Conservation (phyloP, 2,797 vertebrate species). For the Neosilurus mollespiculum region DNA sequence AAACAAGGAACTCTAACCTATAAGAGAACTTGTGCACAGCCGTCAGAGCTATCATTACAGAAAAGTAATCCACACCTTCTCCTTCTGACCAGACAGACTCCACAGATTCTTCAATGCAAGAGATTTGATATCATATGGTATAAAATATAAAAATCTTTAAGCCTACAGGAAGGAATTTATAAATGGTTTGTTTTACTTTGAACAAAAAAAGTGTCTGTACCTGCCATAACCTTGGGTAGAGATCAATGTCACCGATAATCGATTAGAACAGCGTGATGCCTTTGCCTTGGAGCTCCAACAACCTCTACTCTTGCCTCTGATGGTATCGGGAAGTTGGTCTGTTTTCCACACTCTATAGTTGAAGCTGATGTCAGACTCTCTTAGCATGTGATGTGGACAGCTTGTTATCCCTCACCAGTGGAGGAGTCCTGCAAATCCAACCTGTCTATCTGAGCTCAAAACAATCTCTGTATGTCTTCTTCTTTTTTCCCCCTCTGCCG, state of each 20-base stretch:
- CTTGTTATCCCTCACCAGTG: constrained; percentile 28
- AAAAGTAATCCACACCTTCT: not conserved
- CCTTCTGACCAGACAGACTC: not conserved
- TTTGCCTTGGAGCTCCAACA: not conserved
- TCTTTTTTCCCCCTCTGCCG: not conserved
- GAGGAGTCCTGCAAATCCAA: constrained; percentile 5
- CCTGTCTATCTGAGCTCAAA: not conserved
- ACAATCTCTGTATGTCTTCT: not conserved
- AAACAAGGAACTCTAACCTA: not conserved
- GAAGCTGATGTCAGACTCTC: not conserved
- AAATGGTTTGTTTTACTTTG: not conserved
- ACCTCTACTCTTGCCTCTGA: not conserved
- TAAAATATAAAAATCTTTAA: not conserved
- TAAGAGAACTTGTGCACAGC: not conserved
- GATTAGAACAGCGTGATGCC: not conserved
- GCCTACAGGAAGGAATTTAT: not conserved
- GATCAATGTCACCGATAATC: not conserved
- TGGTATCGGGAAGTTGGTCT: not conserved
- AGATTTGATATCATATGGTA: not conserved
- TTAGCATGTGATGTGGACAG: not conserved
- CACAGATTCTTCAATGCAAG: not conserved
- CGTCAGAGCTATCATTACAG: not conserved
- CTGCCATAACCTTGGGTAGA: not conserved
- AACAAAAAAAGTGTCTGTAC: not conserved
- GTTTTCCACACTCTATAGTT: not conserved